Conservation (phyloP, 2,888 invertebrate genomes). For the Diplazon laetatorius region DNA sequence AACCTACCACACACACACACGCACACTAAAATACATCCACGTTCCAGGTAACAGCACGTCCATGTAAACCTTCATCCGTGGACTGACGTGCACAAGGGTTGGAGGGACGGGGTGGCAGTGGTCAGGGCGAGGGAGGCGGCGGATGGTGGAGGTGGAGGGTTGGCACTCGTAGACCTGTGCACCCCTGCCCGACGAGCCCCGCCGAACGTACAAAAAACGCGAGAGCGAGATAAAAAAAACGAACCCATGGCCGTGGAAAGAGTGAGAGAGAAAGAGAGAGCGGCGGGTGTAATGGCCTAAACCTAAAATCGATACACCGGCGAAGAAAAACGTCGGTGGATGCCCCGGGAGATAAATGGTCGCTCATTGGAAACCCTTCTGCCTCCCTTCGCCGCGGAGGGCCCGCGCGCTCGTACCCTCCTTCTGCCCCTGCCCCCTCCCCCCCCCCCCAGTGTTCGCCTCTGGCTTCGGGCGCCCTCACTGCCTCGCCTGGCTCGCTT, state of each 20-base stretch:
- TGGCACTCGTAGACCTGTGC: slow-evolving; percentile 54
- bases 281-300: slow-evolving; percentile 75
- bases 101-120: slow-evolving; percentile 2
- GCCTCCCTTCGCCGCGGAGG: slow-evolving; percentile 66
- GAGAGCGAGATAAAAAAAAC: slow-evolving; percentile 36
- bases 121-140: not conserved
- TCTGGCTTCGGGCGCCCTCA: slow-evolving; percentile 25
- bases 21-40: slow-evolving; percentile 12
- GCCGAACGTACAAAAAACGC: slow-evolving; percentile 16
- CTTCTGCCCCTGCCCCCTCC: slow-evolving; percentile 47
- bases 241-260: slow-evolving; percentile 46
- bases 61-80: slow-evolving; percentile 49
- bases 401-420: slow-evolving; percentile 55
- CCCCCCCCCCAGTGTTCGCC: slow-evolving; percentile 44
- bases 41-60: slow-evolving; percentile 13
- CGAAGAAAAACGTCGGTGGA: slow-evolving; percentile 77
- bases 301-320: slow-evolving; percentile 77
- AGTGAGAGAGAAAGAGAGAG: slow-evolving; percentile 67
- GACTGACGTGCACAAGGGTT: slow-evolving; percentile 56
- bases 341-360: slow-evolving; percentile 77
- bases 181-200: slow-evolving; percentile 38
- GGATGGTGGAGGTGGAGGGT: slow-evolving; percentile 11
- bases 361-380: slow-evolving; percentile 76
- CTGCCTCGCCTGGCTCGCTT: slow-evolving; percentile 65
- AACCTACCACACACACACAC: slow-evolving; percentile 14